Conservation (phyloP, 2,888 invertebrate genomes). For the Sphecodes monilicornis region DNA sequence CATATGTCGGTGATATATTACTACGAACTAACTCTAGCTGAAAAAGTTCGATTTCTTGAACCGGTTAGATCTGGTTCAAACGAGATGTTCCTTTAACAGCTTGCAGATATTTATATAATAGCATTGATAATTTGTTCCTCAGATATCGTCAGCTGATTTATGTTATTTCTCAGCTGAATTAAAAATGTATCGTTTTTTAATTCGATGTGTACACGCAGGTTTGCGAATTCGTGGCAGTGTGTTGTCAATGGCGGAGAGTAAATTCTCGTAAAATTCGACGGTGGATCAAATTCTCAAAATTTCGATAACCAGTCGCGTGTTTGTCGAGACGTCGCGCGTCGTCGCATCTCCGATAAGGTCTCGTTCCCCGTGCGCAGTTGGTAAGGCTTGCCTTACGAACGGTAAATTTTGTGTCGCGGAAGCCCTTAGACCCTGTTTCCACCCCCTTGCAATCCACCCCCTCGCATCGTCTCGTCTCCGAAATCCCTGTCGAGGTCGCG, state of each 20-base stretch:
- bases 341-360: constrained; percentile 61
- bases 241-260: background rate
- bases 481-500: constrained; percentile 65
- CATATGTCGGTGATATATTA: too few species aligned
- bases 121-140: too few species aligned
- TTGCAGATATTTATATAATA: too few species aligned
- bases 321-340: constrained; percentile 59
- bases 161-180: too few species aligned
- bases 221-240: too few species aligned
- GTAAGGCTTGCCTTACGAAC: constrained; percentile 42
- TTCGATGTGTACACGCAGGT: too few species aligned
- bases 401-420: constrained; percentile 63
- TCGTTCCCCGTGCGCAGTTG: constrained; percentile 41
- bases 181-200: too few species aligned
- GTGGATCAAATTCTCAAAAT: constrained; percentile 49
- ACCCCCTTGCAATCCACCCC: background rate
- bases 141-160: too few species aligned
- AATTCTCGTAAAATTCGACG: background rate
- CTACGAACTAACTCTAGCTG: too few species aligned
- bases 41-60: too few species aligned
- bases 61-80: too few species aligned
- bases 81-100: too few species aligned
- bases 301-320: constrained; percentile 72
- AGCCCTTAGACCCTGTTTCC: constrained; percentile 20
- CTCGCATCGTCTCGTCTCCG: constrained; percentile 38